Base-by-base conservation (phyloP, 2,113 vertebrate species). In the Gavia stellata region DNA sequence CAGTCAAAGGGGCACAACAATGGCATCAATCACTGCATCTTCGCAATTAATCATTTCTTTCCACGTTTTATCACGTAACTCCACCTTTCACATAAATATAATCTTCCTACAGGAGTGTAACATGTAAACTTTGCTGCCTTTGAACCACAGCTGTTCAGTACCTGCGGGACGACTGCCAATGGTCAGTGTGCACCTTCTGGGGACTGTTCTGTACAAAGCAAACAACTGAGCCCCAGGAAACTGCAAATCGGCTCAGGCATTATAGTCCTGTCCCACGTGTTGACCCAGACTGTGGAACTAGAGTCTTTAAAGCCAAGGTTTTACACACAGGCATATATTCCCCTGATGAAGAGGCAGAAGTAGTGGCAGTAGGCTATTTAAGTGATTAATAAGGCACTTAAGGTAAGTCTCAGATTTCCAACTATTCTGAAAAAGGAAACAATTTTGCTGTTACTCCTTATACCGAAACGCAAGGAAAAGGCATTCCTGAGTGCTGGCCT, bases 31-130 rank as follows among this genome's bases (percentile, higher is more conserved):
- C 95, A 94, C 78, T 1, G 49, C 67, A 90, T 81, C 92, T 87
- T 81, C 2, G 1, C 88, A 85, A 95, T 96, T 93, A 92, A 91
- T 97, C 81, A 94, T 86, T 84, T 80, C 71, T 67, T 86, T 71
- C 89, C 59, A 53, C 5, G 10, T 79, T 96, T 94, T 79, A 91
- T 74, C 12, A 44, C 47, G 3, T 14, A 88, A 67, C 38, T 85
- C 45, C 82, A 61, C 36, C 14, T 71, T 95, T 45, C 92, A 83
- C 68, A 56, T 72, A 53, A 81, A 93, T 63, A 59, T 16, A 21
- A 81, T 47, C 49, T 92, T 86, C 68, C 71, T 70, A 25, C 23
- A 62, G 74, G 78, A 59, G 11, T 5, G 26, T 25, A 50, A 71
- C 0, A 6, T 8, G 62, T 38, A 80, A 84, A 92, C 45, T 34